phyloP scores from a whole-genome alignment of 2,797 vertebrate genomes.

The Rhinatrema bivittatum region DNA sequence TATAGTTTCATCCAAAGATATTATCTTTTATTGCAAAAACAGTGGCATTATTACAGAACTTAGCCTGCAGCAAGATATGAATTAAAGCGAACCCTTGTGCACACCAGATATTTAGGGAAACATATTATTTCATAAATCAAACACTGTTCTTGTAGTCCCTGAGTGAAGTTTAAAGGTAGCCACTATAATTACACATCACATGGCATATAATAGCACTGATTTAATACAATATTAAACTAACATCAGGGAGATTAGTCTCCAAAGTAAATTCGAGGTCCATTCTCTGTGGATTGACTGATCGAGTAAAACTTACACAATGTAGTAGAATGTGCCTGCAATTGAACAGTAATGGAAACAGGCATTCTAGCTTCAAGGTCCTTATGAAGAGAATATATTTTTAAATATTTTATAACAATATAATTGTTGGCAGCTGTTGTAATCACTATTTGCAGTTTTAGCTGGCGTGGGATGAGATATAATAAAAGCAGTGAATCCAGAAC shows the following conservation, averaged over 20 bases:
- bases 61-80: conserved; percentile 35
- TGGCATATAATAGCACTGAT: neutral
- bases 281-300: too few species aligned
- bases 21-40: conserved; percentile 26
- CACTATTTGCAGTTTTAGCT: too few species aligned
- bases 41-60: conserved; percentile 30
- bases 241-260: neutral
- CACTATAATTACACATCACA: conserved; percentile 5
- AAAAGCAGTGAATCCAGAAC: too few species aligned
- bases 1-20: conserved; percentile 23
- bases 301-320: too few species aligned
- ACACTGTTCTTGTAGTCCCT: conserved; percentile 30
- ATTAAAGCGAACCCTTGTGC: conserved; percentile 30
- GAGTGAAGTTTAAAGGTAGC: conserved; percentile 22
- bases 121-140: conserved; percentile 54
- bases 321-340: too few species aligned
- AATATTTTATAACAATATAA: too few species aligned
- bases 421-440: too few species aligned
- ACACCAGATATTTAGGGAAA: conserved; percentile 37
- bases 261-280: too few species aligned
- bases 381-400: too few species aligned
- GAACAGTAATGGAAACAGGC: too few species aligned
- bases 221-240: neutral
- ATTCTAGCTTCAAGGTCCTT: too few species aligned
- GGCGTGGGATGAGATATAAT: too few species aligned